Evolutionary conservation across 2,113 vertebrate genomes (phyloP).

Genomic region (Diadophis punctatus): DNA sequence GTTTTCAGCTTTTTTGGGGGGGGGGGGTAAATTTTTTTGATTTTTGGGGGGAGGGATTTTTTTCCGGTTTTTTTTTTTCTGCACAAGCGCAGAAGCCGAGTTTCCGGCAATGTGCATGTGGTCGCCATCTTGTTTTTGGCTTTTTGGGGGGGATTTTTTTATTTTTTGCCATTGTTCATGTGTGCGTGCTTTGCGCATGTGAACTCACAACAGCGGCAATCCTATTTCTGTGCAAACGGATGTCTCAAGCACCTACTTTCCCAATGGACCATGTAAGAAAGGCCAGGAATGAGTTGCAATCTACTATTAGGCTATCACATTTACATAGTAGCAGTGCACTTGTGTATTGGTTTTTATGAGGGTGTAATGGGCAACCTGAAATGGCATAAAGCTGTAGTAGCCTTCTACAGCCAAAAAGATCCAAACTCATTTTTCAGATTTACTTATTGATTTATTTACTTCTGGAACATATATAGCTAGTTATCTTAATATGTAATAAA

Average conservation of each 20-base stretch:
- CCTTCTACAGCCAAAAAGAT: neutral
- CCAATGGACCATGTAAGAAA: neutral
- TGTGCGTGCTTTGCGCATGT: too few species aligned
- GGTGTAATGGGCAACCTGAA: neutral
- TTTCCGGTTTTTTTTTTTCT: too few species aligned
- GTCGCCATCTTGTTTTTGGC: too few species aligned
- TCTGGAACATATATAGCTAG: neutral
- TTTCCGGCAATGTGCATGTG: too few species aligned
- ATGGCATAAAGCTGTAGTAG: neutral
- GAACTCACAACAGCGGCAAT: neutral
- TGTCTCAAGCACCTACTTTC: neutral
- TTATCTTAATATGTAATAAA: neutral
- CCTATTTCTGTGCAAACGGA: neutral
- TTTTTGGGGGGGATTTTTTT: too few species aligned
- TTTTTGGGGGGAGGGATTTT: too few species aligned
- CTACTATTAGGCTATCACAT: neutral
- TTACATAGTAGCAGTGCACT: neutral
- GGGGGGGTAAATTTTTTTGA: too few species aligned
- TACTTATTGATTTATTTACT: neutral
- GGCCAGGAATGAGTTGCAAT: neutral
- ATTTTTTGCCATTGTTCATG: too few species aligned
- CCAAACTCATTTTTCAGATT: neutral
- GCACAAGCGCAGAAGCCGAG: too few species aligned
- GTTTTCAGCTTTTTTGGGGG: too few species aligned
- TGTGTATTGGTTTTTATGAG: neutral